Conservation (phyloP, 2,888 invertebrate species). For the Apantesis nais region DNA sequence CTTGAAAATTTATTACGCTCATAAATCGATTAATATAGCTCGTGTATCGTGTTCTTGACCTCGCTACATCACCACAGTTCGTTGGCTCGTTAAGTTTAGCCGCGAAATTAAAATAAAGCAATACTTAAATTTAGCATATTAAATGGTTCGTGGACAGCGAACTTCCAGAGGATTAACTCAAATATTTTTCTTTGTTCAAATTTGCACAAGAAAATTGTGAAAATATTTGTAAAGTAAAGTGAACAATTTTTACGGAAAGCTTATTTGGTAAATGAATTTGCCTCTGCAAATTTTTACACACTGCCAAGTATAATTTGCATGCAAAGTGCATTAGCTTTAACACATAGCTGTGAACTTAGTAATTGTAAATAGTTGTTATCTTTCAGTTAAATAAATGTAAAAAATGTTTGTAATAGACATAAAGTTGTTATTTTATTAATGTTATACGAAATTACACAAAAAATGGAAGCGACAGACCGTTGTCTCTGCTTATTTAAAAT, state of each 20-base stretch:
- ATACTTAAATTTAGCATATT: slow-evolving; percentile 10
- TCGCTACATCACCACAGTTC: slow-evolving; percentile 27
- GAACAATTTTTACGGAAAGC: neutral
- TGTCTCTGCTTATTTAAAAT: too few relatives aligned
- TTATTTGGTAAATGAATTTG: neutral
- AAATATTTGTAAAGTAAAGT: neutral
- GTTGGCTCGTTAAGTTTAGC: slow-evolving; percentile 18
- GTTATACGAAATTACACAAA: too few relatives aligned
- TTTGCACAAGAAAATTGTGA: neutral
- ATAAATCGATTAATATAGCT: slow-evolving; percentile 23
- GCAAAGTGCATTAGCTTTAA: neutral
- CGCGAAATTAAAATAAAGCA: slow-evolving; percentile 20
- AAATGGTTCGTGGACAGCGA: slow-evolving; percentile 3
- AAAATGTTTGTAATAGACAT: too few relatives aligned
- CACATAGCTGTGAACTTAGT: neutral
- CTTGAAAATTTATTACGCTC: slow-evolving; percentile 3
- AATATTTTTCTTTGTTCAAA: neutral
- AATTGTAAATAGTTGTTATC: neutral
- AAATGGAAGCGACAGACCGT: too few relatives aligned
- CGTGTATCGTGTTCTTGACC: slow-evolving; percentile 20
- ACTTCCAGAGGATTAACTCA: slow-evolving; percentile 1
- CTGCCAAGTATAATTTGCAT: neutral
- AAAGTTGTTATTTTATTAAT: too few relatives aligned
- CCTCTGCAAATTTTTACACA: neutral
- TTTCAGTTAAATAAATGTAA: too few relatives aligned